Base-by-base conservation (phyloP, 2,888 invertebrate genomes). In the Drosophila diplacantha region DNA sequence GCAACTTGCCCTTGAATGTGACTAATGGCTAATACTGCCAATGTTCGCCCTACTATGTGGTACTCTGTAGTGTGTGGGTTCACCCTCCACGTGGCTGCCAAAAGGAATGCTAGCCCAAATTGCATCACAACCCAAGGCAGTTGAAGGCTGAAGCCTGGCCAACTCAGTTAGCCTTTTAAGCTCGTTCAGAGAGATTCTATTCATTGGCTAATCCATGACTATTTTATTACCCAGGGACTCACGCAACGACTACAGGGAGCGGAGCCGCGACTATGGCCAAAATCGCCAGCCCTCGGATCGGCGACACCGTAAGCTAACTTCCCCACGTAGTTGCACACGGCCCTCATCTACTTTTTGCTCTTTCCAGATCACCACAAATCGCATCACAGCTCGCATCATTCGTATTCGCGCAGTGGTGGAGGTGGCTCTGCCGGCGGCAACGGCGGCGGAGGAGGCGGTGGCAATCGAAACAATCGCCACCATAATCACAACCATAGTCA, bases 251-350 rank as follows among this genome's bases (percentile, higher is more conserved):
- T 77, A 81, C 64, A 80, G 85, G 37, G 85, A 81, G 18, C 87
- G 82, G 60, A 84, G 86, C 49, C 81, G 87, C 29, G 87, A 86
- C 61, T 83, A 77, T 57, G 79, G 75, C 38, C 74, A 71, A 31
- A 84, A 74, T 49, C 84, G 83, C 41, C 83, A 83, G 50, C 66
- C 74, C 55, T 74, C 78, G 53, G 85, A 85, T 34, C 73, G 84
- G 71, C 76, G 85, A 47, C 83, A 84, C 44, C 86, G 85, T 85
- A 78, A 83, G 83, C 75, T 16, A 24, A 29, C 44, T 14, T 18
- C 12, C 18, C 11, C 43, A 29, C 66, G 6, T 24, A 22, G 3
- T 58, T 56, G 50, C 38, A 46, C 62, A 46, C 39, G 46, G 9
- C 37, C 24, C 52, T 32, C n/a, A 20, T 16, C 9, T 12, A n/a